Base-by-base conservation (phyloP, 1,140 invertebrate genomes). In the Heterodera carotae region DNA sequence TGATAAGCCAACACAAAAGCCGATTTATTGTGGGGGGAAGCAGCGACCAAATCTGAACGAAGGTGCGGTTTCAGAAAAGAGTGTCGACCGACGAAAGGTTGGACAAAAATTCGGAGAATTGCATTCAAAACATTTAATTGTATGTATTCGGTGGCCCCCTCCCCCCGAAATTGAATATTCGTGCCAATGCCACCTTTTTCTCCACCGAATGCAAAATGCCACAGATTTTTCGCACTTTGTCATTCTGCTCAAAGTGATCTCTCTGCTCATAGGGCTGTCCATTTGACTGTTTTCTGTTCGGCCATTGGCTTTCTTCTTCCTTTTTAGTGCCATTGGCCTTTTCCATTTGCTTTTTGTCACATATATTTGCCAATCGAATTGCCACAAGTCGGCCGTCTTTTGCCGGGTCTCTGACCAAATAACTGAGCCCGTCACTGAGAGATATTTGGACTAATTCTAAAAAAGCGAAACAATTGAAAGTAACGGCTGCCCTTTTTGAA, bases 21-120 rank as follows among this genome's bases (percentile, higher is more conserved):
- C 64, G 33, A 59, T 82, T 53, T 7, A 83, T 36, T 7, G 69
- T 48, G 56, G 33, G n/a, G n/a, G 80, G 80, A 6, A 80, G 62
- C 27, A 81, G 29, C 8, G 82, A 43, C 80, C 80, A 81, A n/a
- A 64, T 78, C 80, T 81, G 36, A 82, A 80, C 66, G n/a, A 60
- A n/a, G 15, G 66, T 5, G 6, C 43, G 43, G n/a, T 33, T n/a
- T 62, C 8, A 31, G 60, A 62, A n/a, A 56, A 56, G 53, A 56
- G n/a, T n/a, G n/a, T n/a, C n/a, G n/a, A n/a, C n/a, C n/a, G n/a
- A n/a, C n/a, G n/a, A 12, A 56, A 56, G 53, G 53, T 10, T n/a
- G n/a, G n/a, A n/a, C n/a, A n/a, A n/a, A 62, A 29, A 62, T 62
- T 62, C n/a, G n/a, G 59, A 12, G 25, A 29, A 66, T 66, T 66